These are phyloP conservation scores for Falco cherrug DNA, from an alignment of 2,797 vertebrate species.

Conservation along the genomic window DNA sequence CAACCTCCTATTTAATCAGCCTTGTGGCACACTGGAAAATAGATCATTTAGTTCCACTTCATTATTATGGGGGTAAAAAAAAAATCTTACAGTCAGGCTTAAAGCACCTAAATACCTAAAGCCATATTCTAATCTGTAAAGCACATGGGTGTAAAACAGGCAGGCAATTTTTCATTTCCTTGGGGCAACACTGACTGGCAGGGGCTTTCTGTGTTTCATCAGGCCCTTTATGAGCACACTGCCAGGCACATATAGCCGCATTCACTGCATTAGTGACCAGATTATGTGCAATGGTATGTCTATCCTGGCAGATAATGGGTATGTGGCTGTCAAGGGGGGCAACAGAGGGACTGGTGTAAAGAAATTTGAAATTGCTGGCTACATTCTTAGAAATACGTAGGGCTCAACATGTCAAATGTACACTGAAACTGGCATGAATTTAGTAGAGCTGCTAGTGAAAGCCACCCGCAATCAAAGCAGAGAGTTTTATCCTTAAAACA, in stretches of 20 bases:
- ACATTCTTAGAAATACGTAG: background rate
- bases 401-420: background rate
- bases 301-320: background rate
- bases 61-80: background rate
- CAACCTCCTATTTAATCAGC: slow-evolving; percentile 41
- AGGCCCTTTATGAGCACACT: background rate
- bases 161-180: slow-evolving; percentile 39
- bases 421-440: background rate
- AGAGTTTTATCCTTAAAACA: background rate
- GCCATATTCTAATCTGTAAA: slow-evolving; percentile 43
- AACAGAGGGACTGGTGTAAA: background rate
- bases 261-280: background rate
- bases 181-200: background rate
- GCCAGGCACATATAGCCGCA: accelerated
- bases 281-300: accelerated
- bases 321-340: background rate
- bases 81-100: background rate
- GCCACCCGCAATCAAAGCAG: background rate
- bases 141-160: background rate
- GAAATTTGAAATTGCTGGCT: background rate
- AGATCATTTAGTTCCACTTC: slow-evolving; percentile 48
- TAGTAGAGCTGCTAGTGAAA: background rate
- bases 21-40: slow-evolving; percentile 31
- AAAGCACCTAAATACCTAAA: slow-evolving; percentile 26
- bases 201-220: background rate